Conservation (phyloP, 2,888 invertebrate genomes). For the Noctua pronuba region DNA sequence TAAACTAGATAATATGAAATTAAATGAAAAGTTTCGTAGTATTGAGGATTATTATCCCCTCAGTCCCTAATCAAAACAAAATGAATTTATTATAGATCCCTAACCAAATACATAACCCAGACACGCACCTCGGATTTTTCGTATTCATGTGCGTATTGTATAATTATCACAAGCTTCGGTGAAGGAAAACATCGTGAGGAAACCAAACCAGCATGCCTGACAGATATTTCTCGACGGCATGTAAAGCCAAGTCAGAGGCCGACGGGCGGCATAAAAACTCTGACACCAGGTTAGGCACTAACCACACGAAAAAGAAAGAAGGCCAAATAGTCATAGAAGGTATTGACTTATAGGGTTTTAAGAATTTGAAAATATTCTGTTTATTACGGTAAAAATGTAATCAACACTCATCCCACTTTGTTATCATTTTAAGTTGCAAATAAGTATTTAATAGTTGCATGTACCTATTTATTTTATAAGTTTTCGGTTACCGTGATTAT, state of each 20-base stretch:
- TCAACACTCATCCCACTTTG: slow-evolving; percentile 12
- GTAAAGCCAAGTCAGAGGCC: too few species aligned
- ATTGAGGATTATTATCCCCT: not conserved
- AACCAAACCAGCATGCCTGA: too few species aligned
- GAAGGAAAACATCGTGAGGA: too few species aligned
- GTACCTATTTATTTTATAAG: not conserved
- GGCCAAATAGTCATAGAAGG: not conserved
- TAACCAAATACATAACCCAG: not conserved
- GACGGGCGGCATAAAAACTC: too few species aligned
- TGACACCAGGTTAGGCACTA: too few species aligned
- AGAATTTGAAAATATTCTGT: not conserved
- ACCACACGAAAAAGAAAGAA: too few species aligned
- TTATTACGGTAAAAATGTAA: not conserved
- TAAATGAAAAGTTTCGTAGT: not conserved
- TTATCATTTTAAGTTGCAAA: slow-evolving; percentile 33
- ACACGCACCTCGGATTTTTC: too few species aligned
- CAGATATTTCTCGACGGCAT: too few species aligned
- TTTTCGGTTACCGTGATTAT: not conserved
- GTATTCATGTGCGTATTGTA: too few species aligned
- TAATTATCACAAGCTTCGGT: too few species aligned
- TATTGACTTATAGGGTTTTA: not conserved
- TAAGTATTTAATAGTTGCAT: slow-evolving; percentile 33
- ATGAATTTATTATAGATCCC: not conserved
- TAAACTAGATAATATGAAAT: not conserved
- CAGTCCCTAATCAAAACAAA: not conserved